Conservation (phyloP, 2,888 invertebrate genomes). For the Silvanus unidentatus region DNA sequence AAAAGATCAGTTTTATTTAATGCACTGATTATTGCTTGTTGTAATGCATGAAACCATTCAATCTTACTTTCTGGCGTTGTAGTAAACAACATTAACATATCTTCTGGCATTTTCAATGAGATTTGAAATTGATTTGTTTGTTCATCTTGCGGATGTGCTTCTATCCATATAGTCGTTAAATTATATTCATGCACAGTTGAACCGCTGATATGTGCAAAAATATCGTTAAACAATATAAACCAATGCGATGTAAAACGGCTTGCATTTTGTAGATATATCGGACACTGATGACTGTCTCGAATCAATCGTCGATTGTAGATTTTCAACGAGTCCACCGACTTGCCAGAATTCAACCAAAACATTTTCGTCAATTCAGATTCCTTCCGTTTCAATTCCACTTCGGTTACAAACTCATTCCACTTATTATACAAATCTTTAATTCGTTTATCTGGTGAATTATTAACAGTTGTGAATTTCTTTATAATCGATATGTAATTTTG, state of each 20-base stretch:
- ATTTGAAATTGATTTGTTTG: slow-evolving; percentile 60
- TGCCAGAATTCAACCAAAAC: slow-evolving; percentile 70
- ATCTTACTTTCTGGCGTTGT: slow-evolving; percentile 64
- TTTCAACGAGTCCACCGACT: slow-evolving; percentile 55
- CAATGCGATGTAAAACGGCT: slow-evolving; percentile 71
- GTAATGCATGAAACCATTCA: slow-evolving; percentile 73
- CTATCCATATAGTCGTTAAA: slow-evolving; percentile 74
- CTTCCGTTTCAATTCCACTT: slow-evolving; percentile 56
- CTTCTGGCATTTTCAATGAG: slow-evolving; percentile 73
- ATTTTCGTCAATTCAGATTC: slow-evolving; percentile 64
- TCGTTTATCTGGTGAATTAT: slow-evolving; percentile 48
- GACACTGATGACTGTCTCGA: slow-evolving; percentile 67
- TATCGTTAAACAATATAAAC: slow-evolving; percentile 77
- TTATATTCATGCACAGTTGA: slow-evolving; percentile 61
- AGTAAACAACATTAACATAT: slow-evolving; percentile 62
- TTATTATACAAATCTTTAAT: slow-evolving; percentile 53
- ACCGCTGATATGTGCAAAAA: slow-evolving; percentile 69
- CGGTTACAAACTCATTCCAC: slow-evolving; percentile 58
- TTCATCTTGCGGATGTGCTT: slow-evolving; percentile 59
- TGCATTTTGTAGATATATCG: slow-evolving; percentile 62
- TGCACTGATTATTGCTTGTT: slow-evolving; percentile 63
- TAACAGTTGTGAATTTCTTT: slow-evolving; percentile 46
- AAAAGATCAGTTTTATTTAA: slow-evolving; percentile 58
- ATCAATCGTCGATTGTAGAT: slow-evolving; percentile 67
- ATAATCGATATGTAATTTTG: slow-evolving; percentile 59